A percentile compares a stretch with the other conserved stretches of the same genome.
These are phyloP conservation scores for Dynastes grantii DNA, from an alignment of 2,888 invertebrate species.

Conservation along the genomic window DNA sequence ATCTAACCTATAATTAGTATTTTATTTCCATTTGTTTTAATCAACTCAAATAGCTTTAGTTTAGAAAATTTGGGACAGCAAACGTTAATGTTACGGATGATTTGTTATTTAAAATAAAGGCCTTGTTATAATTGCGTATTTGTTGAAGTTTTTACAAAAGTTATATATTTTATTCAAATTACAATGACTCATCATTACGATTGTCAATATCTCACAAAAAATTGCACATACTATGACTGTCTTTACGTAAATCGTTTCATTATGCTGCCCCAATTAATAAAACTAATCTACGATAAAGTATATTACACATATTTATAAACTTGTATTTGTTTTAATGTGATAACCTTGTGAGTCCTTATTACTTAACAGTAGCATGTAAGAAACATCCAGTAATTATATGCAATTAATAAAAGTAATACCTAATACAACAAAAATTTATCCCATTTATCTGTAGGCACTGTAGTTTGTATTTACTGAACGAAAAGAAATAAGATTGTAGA, in stretches of 20 bases:
- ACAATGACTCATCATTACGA: neutral
- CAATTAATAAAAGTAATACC: constrained; percentile 19
- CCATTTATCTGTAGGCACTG: constrained; percentile 22
- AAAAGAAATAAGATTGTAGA: constrained; percentile 20
- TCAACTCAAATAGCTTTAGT: constrained; percentile 13
- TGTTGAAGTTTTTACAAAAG: constrained; percentile 24
- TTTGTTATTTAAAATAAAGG: constrained; percentile 12
- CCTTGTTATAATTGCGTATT: constrained; percentile 19
- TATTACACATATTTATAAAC: constrained; percentile 17
- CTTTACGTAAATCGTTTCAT: neutral
- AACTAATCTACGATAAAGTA: constrained; percentile 17
- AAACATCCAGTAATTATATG: constrained; percentile 16
- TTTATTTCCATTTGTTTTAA: constrained; percentile 32
- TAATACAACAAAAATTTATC: constrained; percentile 17
- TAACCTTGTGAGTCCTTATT: constrained; percentile 41
- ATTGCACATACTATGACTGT: constrained; percentile 15
- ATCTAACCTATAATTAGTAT: constrained; percentile 30
- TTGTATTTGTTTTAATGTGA: constrained; percentile 44
- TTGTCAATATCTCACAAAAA: neutral
- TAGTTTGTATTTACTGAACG: constrained; percentile 16
- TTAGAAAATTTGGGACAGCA: constrained; percentile 26
- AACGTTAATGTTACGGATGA: neutral
- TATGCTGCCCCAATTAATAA: constrained; percentile 24
- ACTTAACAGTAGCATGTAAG: constrained; percentile 33
- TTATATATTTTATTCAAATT: constrained; percentile 19